Evolutionary conservation across 1,140 invertebrate species (phyloP).

Genomic region (Trichonephila inaurata): DNA sequence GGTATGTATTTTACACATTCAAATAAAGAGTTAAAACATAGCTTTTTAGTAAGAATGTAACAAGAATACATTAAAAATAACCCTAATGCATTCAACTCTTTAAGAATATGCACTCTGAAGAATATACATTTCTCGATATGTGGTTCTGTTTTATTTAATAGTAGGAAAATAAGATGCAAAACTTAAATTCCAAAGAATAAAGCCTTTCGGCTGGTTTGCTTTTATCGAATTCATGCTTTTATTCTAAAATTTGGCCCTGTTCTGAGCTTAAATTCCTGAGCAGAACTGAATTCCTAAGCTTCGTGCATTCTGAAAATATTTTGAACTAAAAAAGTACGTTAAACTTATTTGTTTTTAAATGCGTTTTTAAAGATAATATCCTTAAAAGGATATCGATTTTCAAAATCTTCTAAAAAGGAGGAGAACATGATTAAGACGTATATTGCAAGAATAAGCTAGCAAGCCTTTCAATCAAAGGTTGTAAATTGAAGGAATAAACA

Average conservation of each 20-base stretch:
- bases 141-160: too few species aligned
- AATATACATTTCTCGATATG: too few species aligned
- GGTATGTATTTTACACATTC: too few species aligned
- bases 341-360: not conserved
- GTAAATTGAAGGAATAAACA: not conserved
- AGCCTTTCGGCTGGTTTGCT: too few species aligned
- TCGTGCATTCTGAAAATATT: not conserved
- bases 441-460: not conserved
- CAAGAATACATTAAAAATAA: too few species aligned
- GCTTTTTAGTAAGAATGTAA: too few species aligned
- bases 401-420: not conserved
- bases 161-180: too few species aligned
- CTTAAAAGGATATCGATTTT: constrained; percentile 7
- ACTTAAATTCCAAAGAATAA: too few species aligned
- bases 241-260: not conserved
- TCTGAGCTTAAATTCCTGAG: not conserved
- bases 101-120: too few species aligned
- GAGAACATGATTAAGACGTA: not conserved
- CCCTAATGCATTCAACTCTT: too few species aligned
- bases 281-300: not conserved
- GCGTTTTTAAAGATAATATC: not conserved
- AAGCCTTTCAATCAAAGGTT: not conserved
- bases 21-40: too few species aligned
- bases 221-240: too few species aligned
- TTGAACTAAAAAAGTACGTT: not conserved